Evolutionary conservation across 37 sponge, comb jelly and placozoan species (phyloP).

Genomic region (Ianthella basta): DNA sequence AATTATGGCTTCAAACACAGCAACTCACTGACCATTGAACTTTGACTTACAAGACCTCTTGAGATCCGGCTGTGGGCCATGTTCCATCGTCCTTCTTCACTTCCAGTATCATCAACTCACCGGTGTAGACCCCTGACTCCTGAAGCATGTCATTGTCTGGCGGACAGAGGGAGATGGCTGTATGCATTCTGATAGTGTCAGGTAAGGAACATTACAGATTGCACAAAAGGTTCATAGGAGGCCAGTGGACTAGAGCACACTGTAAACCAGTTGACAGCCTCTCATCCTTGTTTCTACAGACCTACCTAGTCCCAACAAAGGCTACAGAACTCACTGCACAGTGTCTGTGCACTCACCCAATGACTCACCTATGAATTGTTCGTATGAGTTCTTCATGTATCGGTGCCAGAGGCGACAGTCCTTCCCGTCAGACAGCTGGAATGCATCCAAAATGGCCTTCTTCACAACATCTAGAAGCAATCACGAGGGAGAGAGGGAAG

Average conservation of each 20-base stretch:
- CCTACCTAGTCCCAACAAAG: too few relatives aligned
- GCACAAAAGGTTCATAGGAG: too few relatives aligned
- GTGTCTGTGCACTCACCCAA: background rate
- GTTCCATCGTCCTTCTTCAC: constrained; percentile 71
- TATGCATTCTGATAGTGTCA: too few relatives aligned
- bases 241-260: too few relatives aligned
- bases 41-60: too few relatives aligned
- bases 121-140: constrained; percentile 75
- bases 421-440: constrained; percentile 46
- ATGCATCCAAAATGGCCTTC: constrained; percentile 36
- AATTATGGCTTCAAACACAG: too few relatives aligned
- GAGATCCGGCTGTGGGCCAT: too few relatives aligned
- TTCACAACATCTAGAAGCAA: constrained; percentile 32
- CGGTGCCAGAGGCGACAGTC: constrained; percentile 84
- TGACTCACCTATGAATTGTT: constrained; percentile 30
- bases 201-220: too few relatives aligned
- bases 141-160: constrained; percentile 50
- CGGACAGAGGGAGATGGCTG: background rate
- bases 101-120: constrained; percentile 79
- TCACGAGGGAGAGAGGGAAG: background rate
- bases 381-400: constrained; percentile 81
- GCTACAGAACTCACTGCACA: too few relatives aligned
- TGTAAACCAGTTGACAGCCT: too few relatives aligned
- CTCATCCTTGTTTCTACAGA: too few relatives aligned
- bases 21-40: too few relatives aligned